Conservation (phyloP, 2,888 invertebrate species). For the Flexamia atlantica region DNA sequence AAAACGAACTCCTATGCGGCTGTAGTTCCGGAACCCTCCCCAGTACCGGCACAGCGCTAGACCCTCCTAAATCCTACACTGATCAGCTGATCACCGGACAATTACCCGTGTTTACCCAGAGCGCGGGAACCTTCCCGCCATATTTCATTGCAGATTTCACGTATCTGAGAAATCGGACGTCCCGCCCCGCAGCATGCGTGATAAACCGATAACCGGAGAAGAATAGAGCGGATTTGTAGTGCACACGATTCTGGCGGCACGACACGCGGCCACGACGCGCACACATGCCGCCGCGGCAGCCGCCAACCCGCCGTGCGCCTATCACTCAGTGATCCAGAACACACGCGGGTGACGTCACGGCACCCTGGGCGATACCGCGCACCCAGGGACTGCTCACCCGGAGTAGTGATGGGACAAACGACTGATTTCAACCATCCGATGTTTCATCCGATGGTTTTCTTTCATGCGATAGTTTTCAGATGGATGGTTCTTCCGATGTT, state of each 20-base stretch:
- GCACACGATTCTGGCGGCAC: conserved; percentile 60
- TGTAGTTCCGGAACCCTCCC: no score
- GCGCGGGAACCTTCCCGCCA: conserved; percentile 45
- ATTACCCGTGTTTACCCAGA: background rate
- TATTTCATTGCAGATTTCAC: conserved; percentile 59
- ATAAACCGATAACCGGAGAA: conserved; percentile 61
- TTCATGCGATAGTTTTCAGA: no score
- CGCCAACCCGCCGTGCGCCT: background rate
- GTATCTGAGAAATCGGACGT: conserved; percentile 61
- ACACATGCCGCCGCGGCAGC: conserved; percentile 30
- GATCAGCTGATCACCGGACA: no score
- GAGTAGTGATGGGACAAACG: no score
- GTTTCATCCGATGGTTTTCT: no score
- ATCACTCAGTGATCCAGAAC: conserved; percentile 54
- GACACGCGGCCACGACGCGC: conserved; percentile 20
- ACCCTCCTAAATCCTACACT: no score
- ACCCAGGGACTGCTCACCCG: no score
- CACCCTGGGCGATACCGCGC: background rate
- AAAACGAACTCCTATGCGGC: no score
- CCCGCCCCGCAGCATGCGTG: conserved; percentile 61
- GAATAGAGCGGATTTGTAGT: conserved; percentile 62
- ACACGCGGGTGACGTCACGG: conserved; percentile 3
- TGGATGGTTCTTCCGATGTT: no score
- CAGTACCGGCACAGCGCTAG: no score
- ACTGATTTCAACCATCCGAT: no score